Evolutionary conservation across 2,888 invertebrate species (phyloP), one percentile per base, ranked within the genome.

Genomic region (Ptychoptera albimana): DNA sequence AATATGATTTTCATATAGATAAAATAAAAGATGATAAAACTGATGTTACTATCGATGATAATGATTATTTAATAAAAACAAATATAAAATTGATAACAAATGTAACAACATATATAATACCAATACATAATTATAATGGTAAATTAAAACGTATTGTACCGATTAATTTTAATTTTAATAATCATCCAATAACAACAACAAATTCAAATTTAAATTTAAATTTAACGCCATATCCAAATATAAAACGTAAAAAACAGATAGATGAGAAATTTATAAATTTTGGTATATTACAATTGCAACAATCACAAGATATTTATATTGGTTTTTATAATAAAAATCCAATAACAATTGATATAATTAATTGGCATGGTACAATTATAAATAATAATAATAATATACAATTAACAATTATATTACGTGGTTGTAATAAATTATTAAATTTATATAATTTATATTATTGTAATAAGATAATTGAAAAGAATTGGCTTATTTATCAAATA

Each of bases 401-500:
- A 23, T 44, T 50, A 13, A 41, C 37, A n/a, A 45, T 46, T 14
- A 45, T 45, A 12, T 37, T 49, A 14, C 41, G 46, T n/a, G 50
- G 50, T 12, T 49, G 49, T 36, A 46, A 49, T 42, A 46, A 47
- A 40, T 23, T 5, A 3, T 43, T 48, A 39, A 47, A 42, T n/a
- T 37, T 50, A 36, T 42, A 47, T 9, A 41, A 48, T 37, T 45
- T 53, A 41, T 49, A 49, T 50, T 63, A 66, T 39, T 57, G 75
- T 73, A 63, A 69, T 56, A 67, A 65, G 51, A 64, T 79, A 48
- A 69, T 69, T 52, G 69, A 77, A 1, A 67, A 70, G 23, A 70
- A 74, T 57, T 76, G 76, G 63, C 81, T 80, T 40, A 73, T 84
- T 49, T 79, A 86, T 59, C 74, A 77, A 55, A 67, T 87, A 46